Evolutionary conservation across 2,888 invertebrate genomes (phyloP), one percentile per base, ranked within the genome.

Genomic region (Spisula subtruncata): DNA sequence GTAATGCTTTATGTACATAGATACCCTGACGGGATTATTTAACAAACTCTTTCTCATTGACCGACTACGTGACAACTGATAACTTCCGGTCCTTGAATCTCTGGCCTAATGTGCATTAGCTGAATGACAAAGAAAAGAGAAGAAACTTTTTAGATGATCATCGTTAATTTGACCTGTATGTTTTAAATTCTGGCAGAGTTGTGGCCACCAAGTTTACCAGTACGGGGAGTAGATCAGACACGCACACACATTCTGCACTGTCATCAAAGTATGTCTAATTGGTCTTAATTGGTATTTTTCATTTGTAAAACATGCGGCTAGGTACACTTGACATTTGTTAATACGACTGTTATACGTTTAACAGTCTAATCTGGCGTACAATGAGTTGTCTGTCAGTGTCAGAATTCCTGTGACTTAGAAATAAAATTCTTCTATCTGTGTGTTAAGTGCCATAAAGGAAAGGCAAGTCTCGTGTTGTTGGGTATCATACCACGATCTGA

Each of bases 401-500:
- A 48, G 60, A 51, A 48, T 32, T 83, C 71, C 16, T 83, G 83
- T 48, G 51, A 41, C 71, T 84, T 75, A 25, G 29, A 32, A 75
- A 20, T 41, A 75, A 25, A 20, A 29, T 71, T 48, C 51, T 29
- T 12, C 71, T 75, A 84, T 75, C 84, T 48, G 29, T 25, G 20
- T 84, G 25, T 83, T 46, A 46, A 84, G 32, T 75, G 25, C 48
- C 75, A 75, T 84, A 29, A 71, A 48, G 18, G 51, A 48, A 84
- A 84, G 84, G 6, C 75, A 51, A 60, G 48, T 84, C 48, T 84
- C 84, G 32, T 75, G 84, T 84, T 46, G 25, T 48, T 56, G 25
- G 29, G 25, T 75, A 84, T 84, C 71, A 84, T 75, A 29, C 16
- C 75, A 32, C 75, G 66, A 84, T 84, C 75, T 32, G 32, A 71